Conservation (phyloP, 2,888 invertebrate genomes). For the Drosophila lacicola region DNA sequence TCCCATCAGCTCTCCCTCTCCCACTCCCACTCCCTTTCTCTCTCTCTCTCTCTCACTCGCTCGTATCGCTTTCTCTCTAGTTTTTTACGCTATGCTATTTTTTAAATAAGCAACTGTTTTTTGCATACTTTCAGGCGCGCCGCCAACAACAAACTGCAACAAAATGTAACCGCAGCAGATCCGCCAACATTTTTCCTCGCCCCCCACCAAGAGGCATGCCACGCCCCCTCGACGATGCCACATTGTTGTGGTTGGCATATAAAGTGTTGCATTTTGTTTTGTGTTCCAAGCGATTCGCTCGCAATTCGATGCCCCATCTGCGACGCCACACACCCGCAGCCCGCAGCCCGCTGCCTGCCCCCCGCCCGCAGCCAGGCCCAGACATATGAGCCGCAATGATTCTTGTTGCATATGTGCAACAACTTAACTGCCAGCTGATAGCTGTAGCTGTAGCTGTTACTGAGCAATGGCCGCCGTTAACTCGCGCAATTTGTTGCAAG, state of each 20-base stretch:
- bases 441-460: constrained; percentile 24
- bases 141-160: constrained; percentile 39
- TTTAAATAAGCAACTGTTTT: constrained; percentile 45
- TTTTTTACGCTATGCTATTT: constrained; percentile 33
- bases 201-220: background rate
- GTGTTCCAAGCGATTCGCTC: constrained; percentile 40
- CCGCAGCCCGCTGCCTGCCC: background rate
- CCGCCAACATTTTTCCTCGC: constrained; percentile 42
- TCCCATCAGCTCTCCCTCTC: constrained; percentile 11
- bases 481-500: constrained; percentile 65
- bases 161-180: constrained; percentile 21
- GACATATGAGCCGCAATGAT: constrained; percentile 57
- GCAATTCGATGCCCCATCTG: constrained; percentile 16
- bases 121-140: constrained; percentile 61
- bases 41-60: background rate
- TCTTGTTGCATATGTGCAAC: constrained; percentile 67
- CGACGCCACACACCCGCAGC: background rate
- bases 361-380: constrained; percentile 4
- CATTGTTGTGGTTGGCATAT: constrained; percentile 66
- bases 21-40: background rate
- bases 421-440: constrained; percentile 61
- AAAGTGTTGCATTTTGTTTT: constrained; percentile 69
- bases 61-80: constrained; percentile 9
- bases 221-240: constrained; percentile 9
- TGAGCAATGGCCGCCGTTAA: constrained; percentile 43